Evolutionary conservation across 1,140 invertebrate species (phyloP), one percentile per base, ranked within the genome.

Genomic region (Lethrus apterus): DNA sequence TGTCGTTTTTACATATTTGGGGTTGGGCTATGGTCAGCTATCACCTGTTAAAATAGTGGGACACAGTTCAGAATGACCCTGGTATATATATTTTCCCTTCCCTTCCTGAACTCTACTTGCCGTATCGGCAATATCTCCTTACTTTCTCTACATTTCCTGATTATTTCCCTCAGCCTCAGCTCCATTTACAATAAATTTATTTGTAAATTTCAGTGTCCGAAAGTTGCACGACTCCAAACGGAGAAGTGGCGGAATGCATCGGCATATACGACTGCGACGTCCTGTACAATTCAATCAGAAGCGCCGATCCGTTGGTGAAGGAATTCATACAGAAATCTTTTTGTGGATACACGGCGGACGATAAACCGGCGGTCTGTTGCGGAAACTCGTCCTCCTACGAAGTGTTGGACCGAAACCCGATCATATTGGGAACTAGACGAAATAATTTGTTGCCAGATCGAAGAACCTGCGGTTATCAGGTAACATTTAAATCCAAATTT

Each of bases 271-370:
- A 62, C 14, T 71, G 70, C 44, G 52, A 55, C 5, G 55, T 48
- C n/a, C 45, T 70, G 24, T 44, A 49, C 14, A 50, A 64, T 13
- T 56, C 65, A 17, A 36, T 68, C 7, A 57, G 26, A 26, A 53
- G 26, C 15, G 51, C 3, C 51, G 52, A 24, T 18, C 14, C 44
- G 5, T 46, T 60, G 7, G 50, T 49, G 9, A 31, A 64, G 5
- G 14, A 54, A 7, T 67, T 61, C 34, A 40, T 75, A 3, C 51
- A 58, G 21, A 34, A 58, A 3, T 68, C 70, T 1, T 63, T 64
- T 23, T 59, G 57, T 32, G 57, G 55, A 14, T 51, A 36, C 35
- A n/a, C n/a, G 21, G 20, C 8, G 29, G 42, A 21, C 14, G 43
- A 45, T 13, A 44, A 50, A 19, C 61, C 61, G 7, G 42, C 57